Percentiles rank a stretch among this genome's conserved stretches.
Evolutionary conservation across 1,140 invertebrate species (phyloP).

Genomic region (Dysdera silvatica): DNA sequence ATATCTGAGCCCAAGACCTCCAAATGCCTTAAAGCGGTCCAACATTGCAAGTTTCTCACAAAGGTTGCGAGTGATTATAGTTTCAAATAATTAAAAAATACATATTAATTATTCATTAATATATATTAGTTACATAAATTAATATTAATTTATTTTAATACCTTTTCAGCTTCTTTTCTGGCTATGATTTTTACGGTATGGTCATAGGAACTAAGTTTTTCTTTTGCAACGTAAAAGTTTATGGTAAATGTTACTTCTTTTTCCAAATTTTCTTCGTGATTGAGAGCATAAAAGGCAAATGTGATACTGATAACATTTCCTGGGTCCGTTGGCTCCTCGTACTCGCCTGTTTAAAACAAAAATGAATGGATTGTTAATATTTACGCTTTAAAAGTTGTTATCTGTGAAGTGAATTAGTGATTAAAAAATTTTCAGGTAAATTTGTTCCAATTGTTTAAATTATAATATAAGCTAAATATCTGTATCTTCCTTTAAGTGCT

Average conservation of each 20-base stretch:
- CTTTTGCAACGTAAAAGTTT: slow-evolving; percentile 13
- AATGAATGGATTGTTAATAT: neutral
- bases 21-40: too few species aligned
- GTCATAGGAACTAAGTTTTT: neutral
- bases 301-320: slow-evolving; percentile 26
- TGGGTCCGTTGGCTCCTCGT: slow-evolving; percentile 7
- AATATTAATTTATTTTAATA: neutral
- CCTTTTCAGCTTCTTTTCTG: slow-evolving; percentile 15
- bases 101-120: too few species aligned
- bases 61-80: too few species aligned
- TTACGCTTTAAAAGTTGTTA: neutral
- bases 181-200: slow-evolving; percentile 8
- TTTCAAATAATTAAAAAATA: too few species aligned
- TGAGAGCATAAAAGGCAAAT: slow-evolving; percentile 28
- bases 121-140: too few species aligned
- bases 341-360: slow-evolving; percentile 9
- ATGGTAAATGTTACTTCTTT: slow-evolving; percentile 17
- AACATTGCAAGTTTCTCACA: too few species aligned
- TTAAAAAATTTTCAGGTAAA: neutral
- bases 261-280: slow-evolving; percentile 20
- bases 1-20: too few species aligned
- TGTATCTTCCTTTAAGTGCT: too few species aligned
- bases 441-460: too few species aligned
- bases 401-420: neutral
- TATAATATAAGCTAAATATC: too few species aligned